Conservation (phyloP, 1,140 invertebrate genomes). For the Aporrectodea caliginosa region DNA sequence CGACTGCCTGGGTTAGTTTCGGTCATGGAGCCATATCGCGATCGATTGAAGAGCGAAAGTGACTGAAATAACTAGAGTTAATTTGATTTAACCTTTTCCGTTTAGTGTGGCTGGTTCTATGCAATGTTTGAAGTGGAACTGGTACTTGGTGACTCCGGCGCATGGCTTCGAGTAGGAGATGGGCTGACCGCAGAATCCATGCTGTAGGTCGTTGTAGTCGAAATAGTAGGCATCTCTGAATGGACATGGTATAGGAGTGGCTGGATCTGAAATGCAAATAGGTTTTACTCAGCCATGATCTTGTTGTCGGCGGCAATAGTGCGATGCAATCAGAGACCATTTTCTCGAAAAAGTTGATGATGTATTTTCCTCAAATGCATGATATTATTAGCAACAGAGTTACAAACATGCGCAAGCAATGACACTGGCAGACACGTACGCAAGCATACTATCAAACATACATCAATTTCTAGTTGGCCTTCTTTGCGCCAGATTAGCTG, state of each 20-base stretch:
- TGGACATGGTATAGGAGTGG: constrained; percentile 13
- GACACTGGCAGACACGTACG: background rate
- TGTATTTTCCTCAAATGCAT: too few species aligned
- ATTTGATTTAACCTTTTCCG: constrained; percentile 17
- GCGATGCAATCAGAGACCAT: background rate
- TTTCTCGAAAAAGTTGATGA: background rate
- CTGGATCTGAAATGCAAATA: constrained; percentile 9
- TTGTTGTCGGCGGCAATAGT: background rate
- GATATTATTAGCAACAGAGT: too few species aligned
- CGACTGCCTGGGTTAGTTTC: background rate
- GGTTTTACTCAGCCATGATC: background rate
- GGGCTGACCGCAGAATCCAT: constrained; percentile 19
- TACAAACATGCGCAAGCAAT: too few species aligned
- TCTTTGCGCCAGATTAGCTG: too few species aligned
- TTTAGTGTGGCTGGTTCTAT: constrained; percentile 19
- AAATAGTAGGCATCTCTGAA: constrained; percentile 24
- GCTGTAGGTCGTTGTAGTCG: constrained; percentile 18
- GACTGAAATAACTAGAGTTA: background rate
- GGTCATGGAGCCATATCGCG: background rate
- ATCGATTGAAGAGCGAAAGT: background rate
- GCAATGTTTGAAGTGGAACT: constrained; percentile 30
- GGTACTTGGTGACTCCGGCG: constrained; percentile 2
- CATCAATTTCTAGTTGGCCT: too few species aligned
- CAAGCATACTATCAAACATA: too few species aligned
- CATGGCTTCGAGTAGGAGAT: constrained; percentile 27